These are phyloP conservation scores for Macrosteles quadrilineatus DNA, from an alignment of 1,140 invertebrate species.

Conservation along the genomic window DNA sequence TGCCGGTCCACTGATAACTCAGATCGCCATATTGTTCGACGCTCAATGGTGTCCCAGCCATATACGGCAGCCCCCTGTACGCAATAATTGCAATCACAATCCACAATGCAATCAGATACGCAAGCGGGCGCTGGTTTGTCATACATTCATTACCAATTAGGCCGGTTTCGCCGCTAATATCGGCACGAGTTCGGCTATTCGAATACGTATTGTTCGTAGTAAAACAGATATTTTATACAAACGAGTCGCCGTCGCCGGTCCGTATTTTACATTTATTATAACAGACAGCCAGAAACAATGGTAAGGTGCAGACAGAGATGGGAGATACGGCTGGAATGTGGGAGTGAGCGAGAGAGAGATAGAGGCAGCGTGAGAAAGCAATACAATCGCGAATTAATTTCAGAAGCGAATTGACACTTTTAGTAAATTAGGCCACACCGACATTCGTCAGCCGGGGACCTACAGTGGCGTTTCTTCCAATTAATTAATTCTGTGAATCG, in stretches of 20 bases:
- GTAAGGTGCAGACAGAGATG: constrained; percentile 30
- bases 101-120: constrained; percentile 17
- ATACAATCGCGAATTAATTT: constrained; percentile 26
- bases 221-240: constrained; percentile 26
- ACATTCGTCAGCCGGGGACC: no score
- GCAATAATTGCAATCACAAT: constrained; percentile 18
- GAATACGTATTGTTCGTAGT: constrained; percentile 7
- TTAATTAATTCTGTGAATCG: no score
- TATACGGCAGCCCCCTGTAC: no score
- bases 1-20: no score
- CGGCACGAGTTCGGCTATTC: background rate
- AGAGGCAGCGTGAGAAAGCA: constrained; percentile 20
- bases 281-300: constrained; percentile 21
- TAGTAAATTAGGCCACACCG: constrained; percentile 20
- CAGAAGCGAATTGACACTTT: constrained; percentile 8
- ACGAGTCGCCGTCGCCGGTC: background rate
- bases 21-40: no score
- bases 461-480: no score
- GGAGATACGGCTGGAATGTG: constrained; percentile 20
- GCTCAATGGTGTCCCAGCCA: no score
- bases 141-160: constrained; percentile 24
- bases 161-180: background rate
- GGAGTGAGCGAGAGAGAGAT: no score
- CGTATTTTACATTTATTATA: constrained; percentile 24
- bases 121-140: background rate